These are phyloP conservation scores for Aleiodes sp. DNA, from an alignment of 1,140 invertebrate genomes.

Conservation along the genomic window DNA sequence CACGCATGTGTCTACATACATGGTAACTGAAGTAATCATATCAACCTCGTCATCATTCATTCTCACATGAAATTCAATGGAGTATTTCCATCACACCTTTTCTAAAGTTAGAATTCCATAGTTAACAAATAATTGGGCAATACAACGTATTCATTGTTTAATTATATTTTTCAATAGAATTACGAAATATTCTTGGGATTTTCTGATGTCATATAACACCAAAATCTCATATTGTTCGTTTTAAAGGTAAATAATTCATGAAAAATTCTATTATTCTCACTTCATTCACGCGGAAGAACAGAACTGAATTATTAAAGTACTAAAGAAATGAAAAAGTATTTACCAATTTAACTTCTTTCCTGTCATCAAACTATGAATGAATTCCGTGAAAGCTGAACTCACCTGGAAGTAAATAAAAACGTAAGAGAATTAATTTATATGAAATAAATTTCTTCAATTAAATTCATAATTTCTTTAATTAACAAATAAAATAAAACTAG, in stretches of 20 bases:
- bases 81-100: not conserved
- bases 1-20: too few species aligned
- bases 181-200: not conserved
- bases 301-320: too few species aligned
- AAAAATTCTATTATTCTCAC: not conserved
- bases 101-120: not conserved
- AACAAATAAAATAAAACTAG: not conserved
- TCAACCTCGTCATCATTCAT: not conserved
- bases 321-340: too few species aligned
- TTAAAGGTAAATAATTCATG: too few species aligned
- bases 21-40: not conserved
- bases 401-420: too few species aligned
- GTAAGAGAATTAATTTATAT: too few species aligned
- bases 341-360: too few species aligned
- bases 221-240: not conserved
- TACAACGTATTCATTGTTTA: not conserved
- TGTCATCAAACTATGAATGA: too few species aligned
- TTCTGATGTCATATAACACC: not conserved
- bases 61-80: not conserved
- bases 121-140: not conserved
- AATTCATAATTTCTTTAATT: not conserved
- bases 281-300: not conserved
- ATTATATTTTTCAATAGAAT: not conserved
- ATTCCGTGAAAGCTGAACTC: too few species aligned
- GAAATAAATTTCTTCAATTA: too few species aligned